These are phyloP conservation scores for Platycheirus albimanus DNA, from an alignment of 2,888 invertebrate species.

Conservation along the genomic window DNA sequence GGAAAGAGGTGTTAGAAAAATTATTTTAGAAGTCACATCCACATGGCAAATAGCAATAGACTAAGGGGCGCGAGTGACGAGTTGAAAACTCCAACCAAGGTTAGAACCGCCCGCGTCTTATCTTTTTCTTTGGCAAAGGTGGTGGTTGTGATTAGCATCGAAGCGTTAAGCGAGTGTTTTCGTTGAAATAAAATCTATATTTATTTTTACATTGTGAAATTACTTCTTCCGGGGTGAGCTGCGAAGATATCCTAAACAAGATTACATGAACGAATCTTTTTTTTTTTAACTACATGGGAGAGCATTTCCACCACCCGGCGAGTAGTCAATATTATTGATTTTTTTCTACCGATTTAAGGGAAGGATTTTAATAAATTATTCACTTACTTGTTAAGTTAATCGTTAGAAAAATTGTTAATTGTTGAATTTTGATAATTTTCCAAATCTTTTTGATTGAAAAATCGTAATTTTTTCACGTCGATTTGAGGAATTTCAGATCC, in stretches of 20 bases:
- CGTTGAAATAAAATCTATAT: background rate
- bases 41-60: slow-evolving; percentile 44
- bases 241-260: slow-evolving; percentile 1
- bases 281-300: background rate
- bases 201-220: background rate
- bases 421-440: slow-evolving; percentile 26
- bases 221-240: background rate
- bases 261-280: slow-evolving; percentile 8
- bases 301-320: slow-evolving; percentile 51
- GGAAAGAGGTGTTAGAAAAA: background rate
- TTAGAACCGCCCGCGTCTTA: slow-evolving; percentile 55
- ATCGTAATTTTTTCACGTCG: slow-evolving; percentile 29
- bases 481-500: slow-evolving; percentile 25
- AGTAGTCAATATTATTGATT: slow-evolving; percentile 48
- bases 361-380: background rate
- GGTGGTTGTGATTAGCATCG: slow-evolving; percentile 37
- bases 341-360: background rate
- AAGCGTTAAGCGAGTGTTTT: slow-evolving; percentile 22
- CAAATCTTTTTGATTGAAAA: slow-evolving; percentile 59
- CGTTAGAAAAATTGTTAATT: background rate
- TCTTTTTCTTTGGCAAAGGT: slow-evolving; percentile 39
- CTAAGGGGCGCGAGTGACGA: background rate
- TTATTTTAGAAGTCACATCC: slow-evolving; percentile 28
- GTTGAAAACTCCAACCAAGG: slow-evolving; percentile 39
- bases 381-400: slow-evolving; percentile 32